Conservation (phyloP, 2,113 vertebrate genomes). For the Microcebus griseorufus region DNA sequence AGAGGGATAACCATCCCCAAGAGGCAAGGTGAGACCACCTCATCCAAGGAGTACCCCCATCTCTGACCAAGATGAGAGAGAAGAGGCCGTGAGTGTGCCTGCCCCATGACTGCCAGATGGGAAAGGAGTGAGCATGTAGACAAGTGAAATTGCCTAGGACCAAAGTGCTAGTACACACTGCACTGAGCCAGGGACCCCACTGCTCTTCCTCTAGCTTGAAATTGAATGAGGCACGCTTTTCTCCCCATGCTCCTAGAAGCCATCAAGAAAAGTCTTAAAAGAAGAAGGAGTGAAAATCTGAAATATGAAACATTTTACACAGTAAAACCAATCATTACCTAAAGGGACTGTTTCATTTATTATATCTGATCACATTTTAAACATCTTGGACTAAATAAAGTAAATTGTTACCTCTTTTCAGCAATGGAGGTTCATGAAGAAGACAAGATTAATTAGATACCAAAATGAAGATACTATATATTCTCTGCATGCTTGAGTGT, state of each 20-base stretch:
- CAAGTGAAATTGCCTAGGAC: neutral
- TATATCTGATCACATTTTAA: neutral
- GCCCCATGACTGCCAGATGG: too few relatives aligned
- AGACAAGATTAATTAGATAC: neutral
- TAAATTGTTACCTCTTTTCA: neutral
- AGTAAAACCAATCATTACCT: neutral
- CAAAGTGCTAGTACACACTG: neutral
- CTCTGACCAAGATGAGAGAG: neutral
- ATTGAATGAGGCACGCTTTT: neutral
- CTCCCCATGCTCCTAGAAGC: neutral
- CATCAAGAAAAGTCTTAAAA: neutral
- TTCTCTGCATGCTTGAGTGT: neutral
- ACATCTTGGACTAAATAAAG: neutral
- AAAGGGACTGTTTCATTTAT: neutral
- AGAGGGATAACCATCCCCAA: too few relatives aligned
- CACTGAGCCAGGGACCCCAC: too few relatives aligned
- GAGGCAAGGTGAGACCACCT: neutral
- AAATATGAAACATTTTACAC: neutral
- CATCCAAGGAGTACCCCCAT: neutral
- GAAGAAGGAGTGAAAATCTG: neutral
- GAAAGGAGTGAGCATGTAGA: neutral
- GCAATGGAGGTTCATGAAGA: neutral
- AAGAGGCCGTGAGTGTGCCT: neutral
- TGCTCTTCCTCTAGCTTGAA: neutral
- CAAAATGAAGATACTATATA: neutral